Evolutionary conservation across 2,797 vertebrate species (phyloP).

Genomic region (Phalloptychus januarius): DNA sequence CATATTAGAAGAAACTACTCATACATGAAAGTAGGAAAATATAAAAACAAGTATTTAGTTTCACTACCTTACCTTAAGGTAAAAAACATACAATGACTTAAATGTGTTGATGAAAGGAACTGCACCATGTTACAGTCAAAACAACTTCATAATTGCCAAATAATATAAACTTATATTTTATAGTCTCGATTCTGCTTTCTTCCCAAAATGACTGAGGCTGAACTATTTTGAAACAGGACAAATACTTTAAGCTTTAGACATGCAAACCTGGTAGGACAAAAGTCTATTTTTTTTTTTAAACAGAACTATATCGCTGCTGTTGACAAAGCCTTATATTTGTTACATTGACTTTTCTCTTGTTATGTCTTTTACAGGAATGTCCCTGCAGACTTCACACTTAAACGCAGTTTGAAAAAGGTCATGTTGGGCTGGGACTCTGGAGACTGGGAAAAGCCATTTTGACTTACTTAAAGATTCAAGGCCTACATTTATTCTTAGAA

Average conservation of each 20-base stretch:
- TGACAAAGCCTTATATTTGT: background rate
- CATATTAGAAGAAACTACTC: background rate
- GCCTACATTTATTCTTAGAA: conserved; percentile 25
- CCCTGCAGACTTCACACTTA: conserved; percentile 21
- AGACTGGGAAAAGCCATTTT: conserved; percentile 35
- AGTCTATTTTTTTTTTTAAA: background rate
- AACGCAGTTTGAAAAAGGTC: conserved; percentile 35
- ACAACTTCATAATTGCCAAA: background rate
- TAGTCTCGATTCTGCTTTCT: background rate
- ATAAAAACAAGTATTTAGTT: background rate
- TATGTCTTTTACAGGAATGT: background rate
- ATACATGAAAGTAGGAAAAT: conserved; percentile 19
- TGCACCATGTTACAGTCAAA: conserved; percentile 27
- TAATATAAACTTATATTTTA: background rate
- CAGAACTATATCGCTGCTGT: background rate
- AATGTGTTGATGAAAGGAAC: conserved; percentile 47
- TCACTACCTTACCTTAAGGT: conserved; percentile 21
- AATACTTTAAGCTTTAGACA: background rate
- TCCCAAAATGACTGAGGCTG: background rate
- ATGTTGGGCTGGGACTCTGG: conserved; percentile 35
- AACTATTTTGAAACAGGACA: background rate
- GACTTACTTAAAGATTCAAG: conserved; percentile 33
- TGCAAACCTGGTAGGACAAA: background rate
- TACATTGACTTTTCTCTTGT: background rate
- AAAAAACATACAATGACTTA: conserved; percentile 25